Evolutionary conservation across 2,888 invertebrate genomes (phyloP), one percentile per base, ranked within the genome.

Genomic region (Camptogramma bilineatum): DNA sequence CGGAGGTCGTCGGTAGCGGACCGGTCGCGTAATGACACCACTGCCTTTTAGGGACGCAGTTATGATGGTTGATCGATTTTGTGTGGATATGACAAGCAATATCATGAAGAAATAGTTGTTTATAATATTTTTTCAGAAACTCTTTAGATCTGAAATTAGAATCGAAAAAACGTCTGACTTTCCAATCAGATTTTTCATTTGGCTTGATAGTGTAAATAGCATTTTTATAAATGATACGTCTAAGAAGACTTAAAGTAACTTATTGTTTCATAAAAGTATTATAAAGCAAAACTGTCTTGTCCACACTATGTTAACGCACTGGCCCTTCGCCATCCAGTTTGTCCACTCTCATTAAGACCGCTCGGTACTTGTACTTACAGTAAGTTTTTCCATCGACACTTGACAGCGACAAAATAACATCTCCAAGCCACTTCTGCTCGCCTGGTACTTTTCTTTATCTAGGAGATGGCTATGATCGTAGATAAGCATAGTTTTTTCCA

Each of bases 261-360:
- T 28, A 5, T 28, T 28, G 24, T 28, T 5, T 28, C 7, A 4
- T 7, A 28, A n/a, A n/a, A 5, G 28, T 28, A 13, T 39, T 13
- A 3, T 10, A 2, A 39, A 13, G 13, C 13, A 31, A 9, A n/a
- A 9, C 9, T 3, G 50, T n/a, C n/a, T 50, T 28, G 5, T 91
- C 91, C 84, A 80, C 52, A 73, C 53, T 65, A 80, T 66, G 68
- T 80, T 66, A 72, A 69, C 75, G 70, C 50, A 28, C 62, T 68
- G 79, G 86, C 85, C 87, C 88, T 88, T 80, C 77, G 75, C 75
- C 80, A 84, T 87, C 92, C 90, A 88, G 92, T 92, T 92, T 91
- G 90, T 91, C 91, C 91, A 91, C 89, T 91, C 91, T 92, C 91
- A 91, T 92, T 93, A 91, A 89, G 90, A 90, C 87, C 81, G 86